Base-by-base conservation (phyloP, 2,888 invertebrate genomes). In the Plusia festucae region DNA sequence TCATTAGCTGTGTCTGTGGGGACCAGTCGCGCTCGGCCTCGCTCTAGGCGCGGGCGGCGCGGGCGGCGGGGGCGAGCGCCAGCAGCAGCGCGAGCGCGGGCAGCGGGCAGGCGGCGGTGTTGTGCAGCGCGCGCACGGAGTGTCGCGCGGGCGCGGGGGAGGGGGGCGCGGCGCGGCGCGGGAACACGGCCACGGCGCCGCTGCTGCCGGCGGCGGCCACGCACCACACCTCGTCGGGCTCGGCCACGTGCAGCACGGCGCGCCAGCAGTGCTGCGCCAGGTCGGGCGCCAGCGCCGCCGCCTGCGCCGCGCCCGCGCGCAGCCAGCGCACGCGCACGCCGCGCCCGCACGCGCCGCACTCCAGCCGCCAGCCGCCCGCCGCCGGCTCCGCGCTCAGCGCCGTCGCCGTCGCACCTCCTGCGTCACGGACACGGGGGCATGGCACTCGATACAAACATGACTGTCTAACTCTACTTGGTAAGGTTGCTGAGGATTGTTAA, bases 141-240 rank as follows among this genome's bases (percentile, higher is more conserved):
- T 91, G 93, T 0, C 93, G 79, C 0, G 93, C 92, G 40, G 93
- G 93, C 13, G 90, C 90, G 27, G 92, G 92, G 0, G 93, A 88
- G 7, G 89, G 86, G 63, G 76, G 79, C 16, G 86, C 81, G 6
- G 85, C 75, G 54, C 88, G 84, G 40, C 90, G 86, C 6, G 91
- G 92, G 83, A 91, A 92, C 76, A 93, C 93, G 0, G 93, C 93
- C 53, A 93, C 93, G 0, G 93, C 91, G 0, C 92, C 93, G 1
- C 89, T 88, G 3, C 72, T 82, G 0, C 84, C 70, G 0, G 87
- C 81, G 1, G 87, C 89, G 0, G 91, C 93, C 53, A 92, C 89
- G 68, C 93, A 93, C 93, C 93, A 93, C 53, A 92, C 91, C 83
- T 93, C 94, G 49, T 91, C 93, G 0, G 91, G 90, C 44, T 92